Evolutionary conservation across 2,797 vertebrate species (phyloP).

Genomic region (Anabas testudineus): DNA sequence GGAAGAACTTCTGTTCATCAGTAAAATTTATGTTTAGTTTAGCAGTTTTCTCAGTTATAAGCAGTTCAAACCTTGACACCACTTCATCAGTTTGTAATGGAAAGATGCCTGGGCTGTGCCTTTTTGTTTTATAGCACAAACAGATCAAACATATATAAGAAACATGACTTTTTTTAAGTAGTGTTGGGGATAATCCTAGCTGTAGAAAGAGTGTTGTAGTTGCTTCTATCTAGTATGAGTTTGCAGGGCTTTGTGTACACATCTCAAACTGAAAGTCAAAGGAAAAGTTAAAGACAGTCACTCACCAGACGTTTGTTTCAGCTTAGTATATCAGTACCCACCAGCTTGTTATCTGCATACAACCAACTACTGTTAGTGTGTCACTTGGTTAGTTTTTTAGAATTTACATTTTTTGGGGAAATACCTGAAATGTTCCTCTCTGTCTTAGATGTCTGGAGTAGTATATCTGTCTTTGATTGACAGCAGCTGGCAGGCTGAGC

Average conservation of each 20-base stretch:
- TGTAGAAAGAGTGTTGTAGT: too few relatives aligned
- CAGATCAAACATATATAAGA: background rate
- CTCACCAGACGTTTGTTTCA: too few relatives aligned
- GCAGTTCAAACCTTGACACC: slow-evolving; percentile 19
- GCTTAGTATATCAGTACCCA: too few relatives aligned
- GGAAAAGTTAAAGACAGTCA: too few relatives aligned
- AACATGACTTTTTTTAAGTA: too few relatives aligned
- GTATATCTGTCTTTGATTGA: background rate
- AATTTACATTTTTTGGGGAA: background rate
- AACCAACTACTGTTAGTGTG: too few relatives aligned
- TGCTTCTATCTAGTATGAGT: too few relatives aligned
- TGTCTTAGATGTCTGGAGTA: background rate
- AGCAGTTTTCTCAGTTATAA: slow-evolving; percentile 23
- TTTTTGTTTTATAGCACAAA: background rate
- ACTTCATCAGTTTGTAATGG: slow-evolving; percentile 28
- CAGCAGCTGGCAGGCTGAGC: background rate
- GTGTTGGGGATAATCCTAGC: too few relatives aligned
- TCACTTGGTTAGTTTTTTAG: background rate
- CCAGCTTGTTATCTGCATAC: too few relatives aligned
- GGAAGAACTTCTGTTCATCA: slow-evolving; percentile 46
- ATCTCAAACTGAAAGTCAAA: too few relatives aligned
- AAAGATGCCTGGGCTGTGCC: slow-evolving; percentile 11
- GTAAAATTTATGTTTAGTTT: slow-evolving; percentile 49
- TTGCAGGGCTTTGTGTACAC: too few relatives aligned
- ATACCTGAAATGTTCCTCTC: too few relatives aligned